Evolutionary conservation across 2,797 vertebrate genomes (phyloP).

Genomic region (Peromyscus nudipes): DNA sequence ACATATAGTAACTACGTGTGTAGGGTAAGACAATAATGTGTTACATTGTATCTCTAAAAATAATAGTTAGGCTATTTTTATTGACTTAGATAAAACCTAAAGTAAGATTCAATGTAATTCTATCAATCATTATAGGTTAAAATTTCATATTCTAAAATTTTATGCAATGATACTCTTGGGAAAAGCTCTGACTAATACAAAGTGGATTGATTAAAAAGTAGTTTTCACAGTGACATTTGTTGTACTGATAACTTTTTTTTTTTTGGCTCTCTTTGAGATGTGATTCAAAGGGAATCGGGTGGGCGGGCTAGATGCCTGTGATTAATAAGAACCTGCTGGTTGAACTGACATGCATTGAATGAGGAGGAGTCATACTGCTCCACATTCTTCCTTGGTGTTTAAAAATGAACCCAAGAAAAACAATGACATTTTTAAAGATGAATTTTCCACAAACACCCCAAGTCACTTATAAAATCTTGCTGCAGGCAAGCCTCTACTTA

Average conservation of each 20-base stretch:
- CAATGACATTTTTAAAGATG: conserved; percentile 77
- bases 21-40: background rate
- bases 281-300: conserved; percentile 43
- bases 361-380: conserved; percentile 57
- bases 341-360: conserved; percentile 65
- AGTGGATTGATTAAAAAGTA: conserved; percentile 64
- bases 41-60: conserved; percentile 35
- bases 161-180: conserved; percentile 1
- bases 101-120: conserved; percentile 55
- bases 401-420: conserved; percentile 72
- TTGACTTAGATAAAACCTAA: conserved; percentile 50
- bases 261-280: conserved; percentile 37
- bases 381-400: conserved; percentile 70
- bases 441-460: conserved; percentile 81
- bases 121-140: conserved; percentile 54
- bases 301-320: conserved; percentile 79
- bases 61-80: conserved; percentile 52
- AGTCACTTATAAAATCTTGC: conserved; percentile 60
- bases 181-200: conserved; percentile 39
- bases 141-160: conserved; percentile 45
- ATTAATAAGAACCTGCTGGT: conserved; percentile 79
- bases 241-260: conserved; percentile 56
- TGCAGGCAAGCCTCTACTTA: conserved; percentile 16
- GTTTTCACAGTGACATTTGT: conserved; percentile 53
- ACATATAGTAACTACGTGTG: conserved; percentile 27